Evolutionary conservation across 2,797 vertebrate genomes (phyloP), one percentile per base, ranked within the genome.

Genomic region (Oophaga sylvatica): DNA sequence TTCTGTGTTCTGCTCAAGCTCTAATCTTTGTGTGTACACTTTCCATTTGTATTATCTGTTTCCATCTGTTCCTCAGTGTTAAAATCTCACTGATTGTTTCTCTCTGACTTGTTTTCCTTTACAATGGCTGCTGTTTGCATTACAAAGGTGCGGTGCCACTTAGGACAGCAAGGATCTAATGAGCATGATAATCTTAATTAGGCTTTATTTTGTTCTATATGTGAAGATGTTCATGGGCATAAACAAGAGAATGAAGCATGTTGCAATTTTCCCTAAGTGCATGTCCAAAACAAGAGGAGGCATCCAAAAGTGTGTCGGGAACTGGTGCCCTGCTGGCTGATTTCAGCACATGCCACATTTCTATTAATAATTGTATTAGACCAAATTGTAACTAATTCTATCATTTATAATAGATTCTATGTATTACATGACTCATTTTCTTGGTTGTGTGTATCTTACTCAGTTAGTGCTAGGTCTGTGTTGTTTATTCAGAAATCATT

Each of bases 11-110:
- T 86, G 70, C 88, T 86, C 70, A 63, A 35, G 84, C 88, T 89
- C 73, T 89, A 89, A 89, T 86, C 84, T 89, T 79, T 81, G 56
- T 89, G 88, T 89, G 88, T 89, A 89, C 88, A 89, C 84, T 89
- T 86, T 86, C 88, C 88, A 89, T 89, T 89, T 89, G 84, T 86
- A 86, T 86, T 89, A 89, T 89, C 84, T 83, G 63, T 83, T 86
- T 89, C 88, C 88, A 89, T 86, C 88, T 89, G 88, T 89, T 86
- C 80, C 84, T 89, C 56, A 19, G 57, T 85, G 88, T 86, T 83
- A 82, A 86, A 89, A 83, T 63, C 84, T 83, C 80, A 79, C 71
- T 89, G 84, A 83, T 83, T 85, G 79, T 80, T 76, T 86, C 70
- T 53, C 80, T 73, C n/a, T 68, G 80, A 82, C 71, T 89, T 83